A percentile compares a stretch with the other conserved stretches of the same genome.
Conservation (phyloP, 2,113 vertebrate genomes). For the Oreochromis niloticus region DNA sequence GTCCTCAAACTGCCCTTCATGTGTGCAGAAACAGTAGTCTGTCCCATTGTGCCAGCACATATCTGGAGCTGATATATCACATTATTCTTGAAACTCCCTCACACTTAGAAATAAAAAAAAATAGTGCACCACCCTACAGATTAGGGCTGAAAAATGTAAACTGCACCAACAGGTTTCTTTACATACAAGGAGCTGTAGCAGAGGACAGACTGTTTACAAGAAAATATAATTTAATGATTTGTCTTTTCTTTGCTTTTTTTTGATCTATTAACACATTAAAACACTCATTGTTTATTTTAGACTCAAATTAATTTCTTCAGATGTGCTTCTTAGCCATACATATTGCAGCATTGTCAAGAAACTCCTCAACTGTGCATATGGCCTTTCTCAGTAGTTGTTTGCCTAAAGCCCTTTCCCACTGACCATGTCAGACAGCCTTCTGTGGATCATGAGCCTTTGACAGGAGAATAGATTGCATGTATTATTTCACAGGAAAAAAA, state of each 20-base stretch:
- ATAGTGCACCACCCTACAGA: neutral
- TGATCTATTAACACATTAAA: neutral
- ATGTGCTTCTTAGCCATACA: neutral
- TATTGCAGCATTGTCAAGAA: neutral
- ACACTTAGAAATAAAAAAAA: neutral
- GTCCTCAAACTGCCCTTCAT: conserved; percentile 68
- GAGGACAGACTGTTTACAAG: neutral
- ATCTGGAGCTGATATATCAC: neutral
- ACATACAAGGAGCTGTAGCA: neutral
- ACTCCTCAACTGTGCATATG: conserved; percentile 11
- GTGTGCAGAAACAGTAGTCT: conserved; percentile 28
- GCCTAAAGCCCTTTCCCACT: conserved; percentile 55
- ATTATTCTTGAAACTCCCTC: neutral
- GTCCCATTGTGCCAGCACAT: conserved; percentile 25
- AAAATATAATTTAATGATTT: neutral
- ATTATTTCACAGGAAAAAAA: conserved; percentile 46
- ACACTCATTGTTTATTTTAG: neutral
- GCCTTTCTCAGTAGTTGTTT: conserved; percentile 22
- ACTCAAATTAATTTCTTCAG: neutral
- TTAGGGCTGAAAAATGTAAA: neutral
- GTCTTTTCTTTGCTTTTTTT: neutral
- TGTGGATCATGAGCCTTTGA: conserved; percentile 51
- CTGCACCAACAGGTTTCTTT: neutral
- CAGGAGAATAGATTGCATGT: conserved; percentile 66
- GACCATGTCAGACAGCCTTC: conserved; percentile 58